Base-by-base conservation (phyloP, 2,888 invertebrate species). In the Danaus chrysippus region DNA sequence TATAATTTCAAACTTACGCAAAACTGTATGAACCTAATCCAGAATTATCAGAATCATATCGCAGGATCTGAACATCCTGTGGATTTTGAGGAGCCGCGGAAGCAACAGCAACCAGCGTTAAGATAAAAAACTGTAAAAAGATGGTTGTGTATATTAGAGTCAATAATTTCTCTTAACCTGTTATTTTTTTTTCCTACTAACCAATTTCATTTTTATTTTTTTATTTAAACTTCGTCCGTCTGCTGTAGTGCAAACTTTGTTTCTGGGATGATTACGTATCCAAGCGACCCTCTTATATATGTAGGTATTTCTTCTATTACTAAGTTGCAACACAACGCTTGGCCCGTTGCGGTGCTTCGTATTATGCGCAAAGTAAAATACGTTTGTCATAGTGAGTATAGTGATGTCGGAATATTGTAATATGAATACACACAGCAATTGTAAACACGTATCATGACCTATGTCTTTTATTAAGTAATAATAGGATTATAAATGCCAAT, bases 21-120 rank as follows among this genome's bases (percentile, higher is more conserved):
- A 92, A 94, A 68, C 83, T 92, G 81, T 93, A 94, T 57, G 91
- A 84, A 69, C 92, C 92, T 23, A 92, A 76, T 57, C 93, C 93
- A 68, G 91, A 89, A 67, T 94, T 94, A 77, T 94, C 92, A 64
- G 87, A 85, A 53, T 94, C 93, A 74, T 93, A 93, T 67, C 92
- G 92, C 56, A 93, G 68, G 67, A 94, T 88, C 73, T 92, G 91
- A 2, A 93, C 93, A 71, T 93, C 92, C 76, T 92, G 83, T 9
- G 71, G 81, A 66, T 79, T 83, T 64, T 81, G 88, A 9, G 88
- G 88, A 54, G 91, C 88, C 46, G 87, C 84, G 59, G 71, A 75
- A n/a, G 76, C 83, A 56, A 71, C 80, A 55, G 83, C 83, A 11
- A 83, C 69, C 65, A 89, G 60, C 56, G 76, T 76, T 46, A 89